These are phyloP conservation scores for Morus bassanus DNA, from an alignment of 2,797 vertebrate genomes.

Conservation along the genomic window DNA sequence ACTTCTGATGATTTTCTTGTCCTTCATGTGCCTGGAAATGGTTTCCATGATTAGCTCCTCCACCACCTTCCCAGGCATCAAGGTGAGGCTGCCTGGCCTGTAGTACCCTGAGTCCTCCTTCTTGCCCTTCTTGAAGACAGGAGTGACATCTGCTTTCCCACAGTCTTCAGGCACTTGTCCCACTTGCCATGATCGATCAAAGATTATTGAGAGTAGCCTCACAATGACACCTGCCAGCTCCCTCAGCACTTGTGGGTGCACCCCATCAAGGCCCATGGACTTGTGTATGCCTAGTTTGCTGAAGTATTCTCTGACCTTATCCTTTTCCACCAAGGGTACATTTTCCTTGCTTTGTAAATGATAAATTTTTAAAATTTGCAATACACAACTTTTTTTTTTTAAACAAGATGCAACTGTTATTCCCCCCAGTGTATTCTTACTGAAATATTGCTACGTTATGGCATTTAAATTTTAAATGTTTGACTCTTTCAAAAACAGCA, in stretches of 20 bases:
- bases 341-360: not conserved
- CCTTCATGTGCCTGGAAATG: not conserved
- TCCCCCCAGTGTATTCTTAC: not conserved
- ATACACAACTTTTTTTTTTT: not conserved
- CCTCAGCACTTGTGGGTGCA: fast-evolving
- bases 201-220: not conserved
- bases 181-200: not conserved
- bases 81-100: not conserved
- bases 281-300: not conserved
- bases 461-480: not conserved
- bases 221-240: not conserved
- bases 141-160: not conserved
- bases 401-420: not conserved
- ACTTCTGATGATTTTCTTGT: not conserved
- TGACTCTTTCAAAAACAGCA: not conserved
- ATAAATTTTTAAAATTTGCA: not conserved
- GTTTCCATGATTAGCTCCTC: not conserved
- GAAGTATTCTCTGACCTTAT: not conserved
- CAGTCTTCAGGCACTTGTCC: not conserved
- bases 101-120: not conserved
- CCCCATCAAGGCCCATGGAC: not conserved
- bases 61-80: not conserved
- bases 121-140: not conserved
- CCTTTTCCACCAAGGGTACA: not conserved
- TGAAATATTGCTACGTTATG: not conserved